Evolutionary conservation across 2,113 vertebrate species (phyloP), one percentile per base, ranked within the genome.

Genomic region (Tenebrosternarchus preto): DNA sequence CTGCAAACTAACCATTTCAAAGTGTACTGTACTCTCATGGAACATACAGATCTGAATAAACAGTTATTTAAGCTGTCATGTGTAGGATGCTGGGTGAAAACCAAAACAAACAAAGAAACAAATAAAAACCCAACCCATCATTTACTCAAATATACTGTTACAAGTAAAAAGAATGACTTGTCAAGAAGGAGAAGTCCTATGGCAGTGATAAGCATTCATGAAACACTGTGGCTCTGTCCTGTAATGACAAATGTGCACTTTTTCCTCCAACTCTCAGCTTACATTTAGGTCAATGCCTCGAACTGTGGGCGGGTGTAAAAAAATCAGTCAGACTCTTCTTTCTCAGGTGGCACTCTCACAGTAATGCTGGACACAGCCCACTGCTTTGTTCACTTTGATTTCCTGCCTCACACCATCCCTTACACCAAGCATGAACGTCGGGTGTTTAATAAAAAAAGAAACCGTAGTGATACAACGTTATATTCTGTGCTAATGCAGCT

Each of bases 301-400:
- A 33, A 50, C 61, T 82, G 60, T 63, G 71, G 71, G 76, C 43
- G 36, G 63, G 76, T 64, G 72, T 50, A n/a, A n/a, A 73, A 60
- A 61, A 77, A 73, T 36, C 70, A 53, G 46, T 59, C 60, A 68
- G 60, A 15, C 33, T 59, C 36, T 43, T 17, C 29, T 39, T 8
- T 60, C 81, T 82, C 81, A 78, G 60, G 25, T 78, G 61, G 66
- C 76, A 19, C 61, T 68, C 60, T 55, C 39, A 57, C 60, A 60
- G 61, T 74, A 60, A 77, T 31, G 20, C 61, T 60, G 69, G 70
- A 59, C 76, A 74, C 76, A 74, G 57, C 31, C 50, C 60, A 69
- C 60, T 12, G 24, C 22, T 39, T 66, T 73, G 70, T 73, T 60
- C 22, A 43, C 19, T 80, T 31, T 67, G 60, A 75, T 25, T 73